These are phyloP conservation scores for Nephrotoma appendiculata DNA, from an alignment of 2,888 invertebrate species.

Conservation along the genomic window DNA sequence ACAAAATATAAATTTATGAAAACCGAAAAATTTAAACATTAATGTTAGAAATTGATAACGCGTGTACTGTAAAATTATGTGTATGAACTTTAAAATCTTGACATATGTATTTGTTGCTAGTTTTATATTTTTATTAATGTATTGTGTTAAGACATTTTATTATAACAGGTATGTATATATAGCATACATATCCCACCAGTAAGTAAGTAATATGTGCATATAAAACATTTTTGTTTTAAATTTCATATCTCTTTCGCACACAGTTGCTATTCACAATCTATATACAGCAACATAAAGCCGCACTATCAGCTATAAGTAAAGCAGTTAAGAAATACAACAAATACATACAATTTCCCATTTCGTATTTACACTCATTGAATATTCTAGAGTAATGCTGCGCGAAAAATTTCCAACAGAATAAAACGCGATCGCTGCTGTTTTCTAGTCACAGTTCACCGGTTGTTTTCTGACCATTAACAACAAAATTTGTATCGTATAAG, in stretches of 20 bases:
- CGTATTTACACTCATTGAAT: slow-evolving; percentile 17
- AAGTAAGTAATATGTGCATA: not conserved
- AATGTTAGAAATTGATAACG: not conserved
- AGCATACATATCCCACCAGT: slow-evolving; percentile 4
- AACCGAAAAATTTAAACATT: not conserved
- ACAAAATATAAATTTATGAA: not conserved
- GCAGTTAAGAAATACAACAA: slow-evolving; percentile 3
- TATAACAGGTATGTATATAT: not conserved
- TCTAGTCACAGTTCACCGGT: slow-evolving; percentile 35
- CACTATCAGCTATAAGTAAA: slow-evolving; percentile 1
- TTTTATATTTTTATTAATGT: not conserved
- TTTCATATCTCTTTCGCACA: not conserved
- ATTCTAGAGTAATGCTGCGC: slow-evolving; percentile 17
- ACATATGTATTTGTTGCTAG: not conserved
- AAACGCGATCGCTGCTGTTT: slow-evolving; percentile 32
- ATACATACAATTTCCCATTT: not conserved
- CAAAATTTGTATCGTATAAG: not conserved
- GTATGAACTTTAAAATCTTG: not conserved
- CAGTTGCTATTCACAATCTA: not conserved
- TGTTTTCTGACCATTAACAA: slow-evolving; percentile 30
- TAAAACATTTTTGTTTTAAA: not conserved
- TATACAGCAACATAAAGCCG: not conserved
- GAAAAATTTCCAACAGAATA: slow-evolving; percentile 23
- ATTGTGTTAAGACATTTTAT: not conserved
- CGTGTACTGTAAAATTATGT: not conserved